Evolutionary conservation across 2,797 vertebrate species (phyloP), one percentile per base, ranked within the genome.

Genomic region (Coreius guichenoti): DNA sequence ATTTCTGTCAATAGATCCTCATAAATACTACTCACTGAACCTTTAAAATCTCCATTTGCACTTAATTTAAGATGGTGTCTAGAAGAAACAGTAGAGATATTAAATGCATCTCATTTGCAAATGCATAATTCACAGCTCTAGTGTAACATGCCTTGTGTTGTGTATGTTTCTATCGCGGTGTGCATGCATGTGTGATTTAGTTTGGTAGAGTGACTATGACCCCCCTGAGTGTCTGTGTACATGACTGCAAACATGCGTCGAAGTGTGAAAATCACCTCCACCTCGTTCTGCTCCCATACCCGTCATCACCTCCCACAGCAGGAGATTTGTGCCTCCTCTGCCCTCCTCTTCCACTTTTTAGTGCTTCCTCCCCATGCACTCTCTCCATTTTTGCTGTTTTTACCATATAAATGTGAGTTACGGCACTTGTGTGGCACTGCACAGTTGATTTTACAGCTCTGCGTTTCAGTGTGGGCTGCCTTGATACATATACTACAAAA

Each of bases 281-380:
- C 26, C 58, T 49, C 11, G 4, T 31, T 63, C 72, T 47, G 36
- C 81, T 80, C 61, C 75, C 47, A 80, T 31, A 39, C 36, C 45
- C 76, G 70, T 87, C 82, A 87, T 85, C 73, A 68, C 78, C 65
- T 78, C 67, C 58, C 33, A 63, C 63, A 19, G 16, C 65, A 63
- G 63, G 29, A 84, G 85, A 86, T 86, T 84, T 84, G 73, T 82
- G 73, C 80, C 56, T 84, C 78, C 33, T 81, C 49, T 61, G 63
- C 43, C 70, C 49, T 68, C 58, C 33, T 82, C 43, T 45, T 85
- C 14, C 49, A 54, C 70, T 83, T 80, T 49, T 70, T 36, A 49
- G 17, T 3, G 54, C 80, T 84, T 73, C 49, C 63, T 80, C 76
- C 51, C 81, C 16, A 14, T 36, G 23, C 70, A 73, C 56, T 56